These are phyloP conservation scores for Umimayanthus kanabou DNA, from an alignment of 92 coral and sea anemone genomes.

Conservation along the genomic window DNA sequence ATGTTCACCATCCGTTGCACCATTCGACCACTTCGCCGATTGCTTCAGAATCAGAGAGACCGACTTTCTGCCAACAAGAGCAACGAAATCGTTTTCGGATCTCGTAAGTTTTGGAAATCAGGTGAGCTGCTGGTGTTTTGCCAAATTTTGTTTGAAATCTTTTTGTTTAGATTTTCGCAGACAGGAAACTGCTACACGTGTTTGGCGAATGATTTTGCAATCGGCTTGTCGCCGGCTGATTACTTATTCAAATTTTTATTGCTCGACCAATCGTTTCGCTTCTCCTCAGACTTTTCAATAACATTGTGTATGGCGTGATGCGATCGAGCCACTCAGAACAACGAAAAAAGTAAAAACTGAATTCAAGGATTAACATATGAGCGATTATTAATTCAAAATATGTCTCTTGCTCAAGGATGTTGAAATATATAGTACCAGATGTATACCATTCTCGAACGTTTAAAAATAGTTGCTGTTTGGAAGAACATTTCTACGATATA, in stretches of 20 bases:
- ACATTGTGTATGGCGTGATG: constrained; percentile 35
- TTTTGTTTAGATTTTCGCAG: not conserved
- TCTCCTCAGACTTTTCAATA: constrained; percentile 9
- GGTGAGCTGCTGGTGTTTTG: constrained; percentile 31
- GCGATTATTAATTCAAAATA: not conserved
- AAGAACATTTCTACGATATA: constrained; percentile 15
- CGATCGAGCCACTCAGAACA: constrained; percentile 35
- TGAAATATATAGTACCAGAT: not conserved
- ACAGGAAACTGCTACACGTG: constrained; percentile 9
- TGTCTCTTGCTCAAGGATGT: constrained; percentile 7
- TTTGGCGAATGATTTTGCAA: not conserved
- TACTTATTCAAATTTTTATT: not conserved
- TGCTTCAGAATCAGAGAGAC: not conserved
- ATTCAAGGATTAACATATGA: not conserved
- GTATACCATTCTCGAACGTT: constrained; percentile 22
- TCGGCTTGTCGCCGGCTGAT: not conserved
- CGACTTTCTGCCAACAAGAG: not conserved
- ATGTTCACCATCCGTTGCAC: not conserved
- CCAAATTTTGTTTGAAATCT: not conserved
- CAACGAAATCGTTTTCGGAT: not conserved
- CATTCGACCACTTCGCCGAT: constrained; percentile 2
- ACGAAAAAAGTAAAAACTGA: not conserved
- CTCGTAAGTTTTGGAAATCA: constrained; percentile 27
- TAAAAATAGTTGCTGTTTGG: constrained; percentile 21
- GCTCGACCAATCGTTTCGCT: constrained; percentile 14